Percentiles rank a stretch among this genome's conserved stretches.
phyloP scores from a whole-genome alignment of 2,797 vertebrate genomes.

The Sphaeramia orbicularis region DNA sequence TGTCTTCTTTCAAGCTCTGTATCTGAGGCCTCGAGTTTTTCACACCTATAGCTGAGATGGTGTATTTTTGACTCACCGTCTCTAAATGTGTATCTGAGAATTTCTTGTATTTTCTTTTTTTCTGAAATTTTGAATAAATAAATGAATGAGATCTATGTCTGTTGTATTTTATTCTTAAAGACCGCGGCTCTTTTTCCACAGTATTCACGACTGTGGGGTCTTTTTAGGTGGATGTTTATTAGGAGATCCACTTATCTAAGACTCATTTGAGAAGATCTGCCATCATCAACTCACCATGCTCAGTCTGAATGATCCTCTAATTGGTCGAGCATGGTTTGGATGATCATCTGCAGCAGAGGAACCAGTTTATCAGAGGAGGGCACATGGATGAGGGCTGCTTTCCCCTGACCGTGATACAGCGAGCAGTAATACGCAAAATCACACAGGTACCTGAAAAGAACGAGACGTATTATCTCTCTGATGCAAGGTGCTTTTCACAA shows the following conservation, averaged over 20 bases:
- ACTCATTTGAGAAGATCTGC: background rate
- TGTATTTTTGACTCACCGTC: conserved; percentile 87
- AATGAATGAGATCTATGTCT: conserved; percentile 72
- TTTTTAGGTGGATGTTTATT: background rate
- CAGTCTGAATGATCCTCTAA: conserved; percentile 38
- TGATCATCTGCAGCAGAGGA: conserved; percentile 80
- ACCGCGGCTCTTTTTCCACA: background rate
- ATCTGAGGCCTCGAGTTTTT: conserved; percentile 90
- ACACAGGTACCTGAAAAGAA: conserved; percentile 85
- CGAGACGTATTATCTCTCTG: background rate
- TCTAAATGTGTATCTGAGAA: conserved; percentile 86
- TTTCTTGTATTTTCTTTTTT: conserved; percentile 85
- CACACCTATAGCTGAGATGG: conserved; percentile 89
- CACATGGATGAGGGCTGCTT: conserved; percentile 85
- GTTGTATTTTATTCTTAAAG: conserved; percentile 21
- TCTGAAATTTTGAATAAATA: conserved; percentile 86
- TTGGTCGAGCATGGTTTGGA: conserved; percentile 70
- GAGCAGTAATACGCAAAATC: conserved; percentile 90
- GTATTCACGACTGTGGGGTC: background rate
- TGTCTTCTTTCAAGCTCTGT: conserved; percentile 83
- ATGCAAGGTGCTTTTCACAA: background rate
- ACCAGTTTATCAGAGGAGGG: conserved; percentile 82
- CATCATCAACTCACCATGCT: background rate
- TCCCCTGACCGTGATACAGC: conserved; percentile 80
- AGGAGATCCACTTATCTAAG: background rate